These are phyloP conservation scores for Turritopsis dohrnii DNA, from an alignment of 30 jellyfish, hydroid and myxozoan species.

Conservation along the genomic window DNA sequence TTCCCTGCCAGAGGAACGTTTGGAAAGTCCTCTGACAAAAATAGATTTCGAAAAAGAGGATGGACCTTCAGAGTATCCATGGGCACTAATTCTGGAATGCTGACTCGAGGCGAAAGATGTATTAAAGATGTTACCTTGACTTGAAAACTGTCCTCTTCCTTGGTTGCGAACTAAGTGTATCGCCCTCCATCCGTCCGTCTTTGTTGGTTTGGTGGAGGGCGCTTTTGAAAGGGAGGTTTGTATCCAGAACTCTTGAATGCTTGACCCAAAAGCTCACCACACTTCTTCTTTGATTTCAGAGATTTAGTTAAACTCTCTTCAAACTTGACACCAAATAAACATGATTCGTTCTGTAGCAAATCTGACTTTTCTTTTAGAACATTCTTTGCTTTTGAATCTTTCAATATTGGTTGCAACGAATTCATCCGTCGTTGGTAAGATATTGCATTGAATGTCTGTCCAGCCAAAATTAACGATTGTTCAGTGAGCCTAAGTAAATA, in stretches of 20 bases:
- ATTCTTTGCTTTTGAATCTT: constrained; percentile 10
- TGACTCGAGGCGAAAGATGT: background rate
- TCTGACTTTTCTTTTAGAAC: background rate
- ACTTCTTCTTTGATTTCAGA: background rate
- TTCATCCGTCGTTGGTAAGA: background rate
- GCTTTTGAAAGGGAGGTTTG: constrained; percentile 16
- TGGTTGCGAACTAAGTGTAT: background rate
- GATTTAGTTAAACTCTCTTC: constrained; percentile 2
- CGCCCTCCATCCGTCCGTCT: background rate
- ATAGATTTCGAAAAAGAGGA: background rate
- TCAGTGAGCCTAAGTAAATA: background rate
- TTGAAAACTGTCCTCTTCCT: background rate
- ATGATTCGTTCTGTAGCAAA: constrained; percentile 11
- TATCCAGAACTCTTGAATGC: constrained; percentile 3
- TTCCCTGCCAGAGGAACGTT: constrained; percentile 12
- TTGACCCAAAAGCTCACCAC: background rate
- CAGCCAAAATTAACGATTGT: background rate
- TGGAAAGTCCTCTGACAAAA: background rate
- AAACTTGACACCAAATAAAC: background rate
- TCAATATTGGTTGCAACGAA: constrained; percentile 4
- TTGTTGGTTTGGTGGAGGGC: background rate
- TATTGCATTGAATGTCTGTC: background rate
- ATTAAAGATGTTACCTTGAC: background rate
- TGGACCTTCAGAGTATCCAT: background rate
- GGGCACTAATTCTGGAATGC: background rate